phyloP scores from a whole-genome alignment of 2,797 vertebrate species.

The Lophotriccus pileatus region DNA sequence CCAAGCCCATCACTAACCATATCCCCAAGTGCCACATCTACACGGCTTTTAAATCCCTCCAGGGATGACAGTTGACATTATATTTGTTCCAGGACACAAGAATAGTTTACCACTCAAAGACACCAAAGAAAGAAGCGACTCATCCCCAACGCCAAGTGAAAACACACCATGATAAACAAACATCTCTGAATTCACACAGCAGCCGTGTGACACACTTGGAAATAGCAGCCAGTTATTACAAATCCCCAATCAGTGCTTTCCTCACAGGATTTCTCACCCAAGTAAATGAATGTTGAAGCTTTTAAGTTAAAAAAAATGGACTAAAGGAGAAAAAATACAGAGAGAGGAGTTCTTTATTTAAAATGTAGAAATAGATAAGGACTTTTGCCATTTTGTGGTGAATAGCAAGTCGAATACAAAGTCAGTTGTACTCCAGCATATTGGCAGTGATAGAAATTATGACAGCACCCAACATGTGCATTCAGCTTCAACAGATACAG shows the following conservation, averaged over 20 bases:
- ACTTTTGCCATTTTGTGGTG: not conserved
- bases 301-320: not conserved
- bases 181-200: not conserved
- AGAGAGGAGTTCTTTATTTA: not conserved
- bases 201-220: not conserved
- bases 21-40: not conserved
- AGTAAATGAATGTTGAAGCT: not conserved
- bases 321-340: not conserved
- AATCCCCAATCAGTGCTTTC: not conserved
- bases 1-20: not conserved
- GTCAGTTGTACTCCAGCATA: not conserved
- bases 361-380: not conserved
- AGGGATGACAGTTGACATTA: not conserved
- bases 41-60: not conserved
- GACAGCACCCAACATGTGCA: accelerated
- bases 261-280: not conserved
- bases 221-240: not conserved
- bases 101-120: not conserved
- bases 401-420: not conserved
- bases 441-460: not conserved
- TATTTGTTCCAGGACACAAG: not conserved
- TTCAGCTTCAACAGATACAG: not conserved
- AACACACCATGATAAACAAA: not conserved
- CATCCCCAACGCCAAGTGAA: accelerated
- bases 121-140: not conserved